phyloP scores from a whole-genome alignment of 2,888 invertebrate genomes.

The Andrena fulva region DNA sequence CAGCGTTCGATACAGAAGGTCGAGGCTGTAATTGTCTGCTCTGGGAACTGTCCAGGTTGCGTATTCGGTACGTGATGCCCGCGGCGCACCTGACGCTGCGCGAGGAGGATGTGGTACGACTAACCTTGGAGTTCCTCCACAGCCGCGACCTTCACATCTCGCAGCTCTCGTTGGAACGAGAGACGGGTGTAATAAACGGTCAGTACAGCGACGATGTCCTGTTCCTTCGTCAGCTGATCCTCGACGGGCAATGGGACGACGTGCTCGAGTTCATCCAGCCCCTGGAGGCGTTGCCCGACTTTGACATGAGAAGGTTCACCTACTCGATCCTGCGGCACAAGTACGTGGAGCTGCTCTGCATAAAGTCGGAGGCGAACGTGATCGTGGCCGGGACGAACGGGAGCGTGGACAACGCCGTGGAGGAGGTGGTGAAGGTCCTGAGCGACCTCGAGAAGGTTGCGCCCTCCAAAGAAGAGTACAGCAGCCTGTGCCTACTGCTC shows the following conservation, averaged over 20 bases:
- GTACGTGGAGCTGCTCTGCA: constrained; percentile 96
- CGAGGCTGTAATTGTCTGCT: constrained; percentile 53
- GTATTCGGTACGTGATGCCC: constrained; percentile 89
- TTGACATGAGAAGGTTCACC: constrained; percentile 93
- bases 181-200: constrained; percentile 97
- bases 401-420: constrained; percentile 96
- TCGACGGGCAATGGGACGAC: constrained; percentile 99
- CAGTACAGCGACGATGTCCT: constrained; percentile 97
- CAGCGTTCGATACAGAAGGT: constrained; percentile 9
- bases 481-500: constrained; percentile 94
- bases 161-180: constrained; percentile 95
- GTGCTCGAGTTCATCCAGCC: constrained; percentile 98
- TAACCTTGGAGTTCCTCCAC: constrained; percentile 94
- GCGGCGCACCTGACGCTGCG: constrained; percentile 93
- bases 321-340: constrained; percentile 96
- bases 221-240: constrained; percentile 96
- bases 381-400: constrained; percentile 89
- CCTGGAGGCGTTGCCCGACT: constrained; percentile 92
- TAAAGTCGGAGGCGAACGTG: constrained; percentile 96
- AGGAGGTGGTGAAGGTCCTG: constrained; percentile 96
- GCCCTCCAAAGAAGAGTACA: constrained; percentile 97
- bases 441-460: constrained; percentile 95
- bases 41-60: constrained; percentile 79
- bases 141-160: constrained; percentile 96
- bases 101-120: constrained; percentile 95